phyloP scores from a whole-genome alignment of 2,113 vertebrate genomes.

The Hiodon alosoides region DNA sequence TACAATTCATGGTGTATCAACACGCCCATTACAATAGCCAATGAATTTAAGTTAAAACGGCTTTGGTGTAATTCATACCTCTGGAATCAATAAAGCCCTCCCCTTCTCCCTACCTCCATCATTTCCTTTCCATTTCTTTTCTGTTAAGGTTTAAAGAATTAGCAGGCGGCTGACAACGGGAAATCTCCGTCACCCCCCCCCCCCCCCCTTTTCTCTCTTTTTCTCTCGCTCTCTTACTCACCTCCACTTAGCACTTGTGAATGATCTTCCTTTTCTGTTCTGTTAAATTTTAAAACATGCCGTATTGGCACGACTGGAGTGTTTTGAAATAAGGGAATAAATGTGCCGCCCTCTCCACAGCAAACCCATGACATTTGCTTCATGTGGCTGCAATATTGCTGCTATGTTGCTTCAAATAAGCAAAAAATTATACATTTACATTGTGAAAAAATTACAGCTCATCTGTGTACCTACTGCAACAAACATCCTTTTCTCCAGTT shows the following conservation, averaged over 20 bases:
- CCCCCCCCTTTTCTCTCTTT: slow-evolving; percentile 32
- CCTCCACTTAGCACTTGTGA: slow-evolving; percentile 39
- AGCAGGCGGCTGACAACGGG: slow-evolving; percentile 57
- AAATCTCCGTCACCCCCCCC: slow-evolving; percentile 53
- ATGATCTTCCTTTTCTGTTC: slow-evolving; percentile 47
- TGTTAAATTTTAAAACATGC: slow-evolving; percentile 58
- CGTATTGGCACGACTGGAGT: slow-evolving; percentile 24
- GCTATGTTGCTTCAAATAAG: neutral
- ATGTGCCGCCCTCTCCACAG: too few species aligned
- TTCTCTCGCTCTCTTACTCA: slow-evolving; percentile 13
- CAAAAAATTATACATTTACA: too few species aligned
- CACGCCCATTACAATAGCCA: slow-evolving; percentile 57
- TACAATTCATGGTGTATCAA: slow-evolving; percentile 52
- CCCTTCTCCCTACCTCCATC: slow-evolving; percentile 40
- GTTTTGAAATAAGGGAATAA: neutral
- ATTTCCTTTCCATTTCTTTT: slow-evolving; percentile 51
- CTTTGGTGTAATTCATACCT: slow-evolving; percentile 53
- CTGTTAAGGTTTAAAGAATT: slow-evolving; percentile 52
- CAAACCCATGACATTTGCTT: neutral
- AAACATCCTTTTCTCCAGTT: too few species aligned
- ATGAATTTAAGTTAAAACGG: slow-evolving; percentile 64
- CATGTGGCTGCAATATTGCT: neutral
- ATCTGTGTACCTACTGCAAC: too few species aligned
- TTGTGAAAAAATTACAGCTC: too few species aligned
- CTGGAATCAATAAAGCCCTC: slow-evolving; percentile 59